phyloP scores from a whole-genome alignment of 2,888 invertebrate genomes.

The Zonitis immaculata region DNA sequence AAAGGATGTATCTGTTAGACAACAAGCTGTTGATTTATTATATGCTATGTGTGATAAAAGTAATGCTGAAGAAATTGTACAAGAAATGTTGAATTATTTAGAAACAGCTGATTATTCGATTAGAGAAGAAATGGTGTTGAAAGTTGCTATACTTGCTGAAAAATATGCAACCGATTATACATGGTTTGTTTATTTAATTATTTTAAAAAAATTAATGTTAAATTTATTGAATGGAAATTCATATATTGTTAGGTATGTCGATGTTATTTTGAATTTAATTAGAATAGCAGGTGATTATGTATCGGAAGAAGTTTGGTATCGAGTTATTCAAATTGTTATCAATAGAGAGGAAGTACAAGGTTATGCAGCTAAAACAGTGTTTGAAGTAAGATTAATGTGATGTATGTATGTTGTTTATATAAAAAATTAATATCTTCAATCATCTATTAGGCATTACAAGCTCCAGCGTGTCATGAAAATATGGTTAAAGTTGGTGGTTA shows the following conservation, averaged over 20 bases:
- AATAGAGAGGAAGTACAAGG: constrained; percentile 99
- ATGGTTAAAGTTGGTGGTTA: constrained; percentile 99
- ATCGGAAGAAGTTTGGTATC: constrained; percentile 99
- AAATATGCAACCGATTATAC: constrained; percentile 99
- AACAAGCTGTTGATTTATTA: constrained; percentile 94
- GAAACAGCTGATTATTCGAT: constrained; percentile 99
- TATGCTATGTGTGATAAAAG: constrained; percentile 99
- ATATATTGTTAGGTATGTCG: constrained; percentile 59
- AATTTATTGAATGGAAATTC: not conserved
- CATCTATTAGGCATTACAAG: constrained; percentile 71
- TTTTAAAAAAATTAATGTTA: not conserved
- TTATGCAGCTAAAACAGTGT: constrained; percentile 99
- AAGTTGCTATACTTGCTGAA: constrained; percentile 98
- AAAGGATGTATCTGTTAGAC: constrained; percentile 95
- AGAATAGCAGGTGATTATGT: constrained; percentile 99
- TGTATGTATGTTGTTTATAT: no score
- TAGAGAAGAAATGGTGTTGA: constrained; percentile 99
- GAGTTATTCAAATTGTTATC: constrained; percentile 99
- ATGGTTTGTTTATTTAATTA: constrained; percentile 62
- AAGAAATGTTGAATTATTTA: constrained; percentile 98
- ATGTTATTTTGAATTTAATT: constrained; percentile 97
- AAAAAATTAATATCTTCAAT: constrained; percentile 2
- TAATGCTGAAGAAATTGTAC: constrained; percentile 98
- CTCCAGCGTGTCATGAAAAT: constrained; percentile 99
- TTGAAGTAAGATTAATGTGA: constrained; percentile 62